Base-by-base conservation (phyloP, 2,797 vertebrate genomes). In the Lacerta viridis region DNA sequence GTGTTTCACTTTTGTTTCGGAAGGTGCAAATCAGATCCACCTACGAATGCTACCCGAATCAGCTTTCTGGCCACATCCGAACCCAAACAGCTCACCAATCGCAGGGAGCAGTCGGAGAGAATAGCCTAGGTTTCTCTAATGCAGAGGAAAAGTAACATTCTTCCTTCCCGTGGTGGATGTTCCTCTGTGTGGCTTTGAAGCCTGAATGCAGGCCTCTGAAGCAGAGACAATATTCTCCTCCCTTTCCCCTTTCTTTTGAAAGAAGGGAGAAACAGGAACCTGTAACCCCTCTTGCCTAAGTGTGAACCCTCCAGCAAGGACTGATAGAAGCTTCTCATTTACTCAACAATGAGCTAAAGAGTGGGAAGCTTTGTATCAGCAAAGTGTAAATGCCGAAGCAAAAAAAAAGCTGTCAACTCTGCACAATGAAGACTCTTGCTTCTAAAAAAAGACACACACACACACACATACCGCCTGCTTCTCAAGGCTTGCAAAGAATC, bases 31-130 rank as follows among this genome's bases (percentile, higher is more conserved):
- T 50, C 50, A 50, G 50, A 50, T 50, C 10, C 50, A 4, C 50
- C 11, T 50, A 50, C 3, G 11, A 50, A 15, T 15, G 50, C 50
- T 50, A 50, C 46, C 46, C 9, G 10, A 13, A 50, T 50, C 11
- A 50, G 11, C 11, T 13, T 50, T 15, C 50, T 33, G 13, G 71
- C 17, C 33, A 3, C 71, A 17, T 36, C 71, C 17, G 11, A 17
- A 36, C 7, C 71, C 17, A 36, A 39, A 36, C 33, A 3, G 71
- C 71, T 36, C 10, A 18, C n/a, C 71, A 36, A 1, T 17, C 23
- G 1, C 9, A 0, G 75, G 29, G 33, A 23, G 0, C 0, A 29
- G 41, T 4, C 25, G 10, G 75, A 27, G 2, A 27, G 39, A 27
- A 50, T 50, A 55, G 50, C 13, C 50, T 0, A 15, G 50, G 50